Base-by-base conservation (phyloP, 2,888 invertebrate genomes). In the Girardia tigrina region DNA sequence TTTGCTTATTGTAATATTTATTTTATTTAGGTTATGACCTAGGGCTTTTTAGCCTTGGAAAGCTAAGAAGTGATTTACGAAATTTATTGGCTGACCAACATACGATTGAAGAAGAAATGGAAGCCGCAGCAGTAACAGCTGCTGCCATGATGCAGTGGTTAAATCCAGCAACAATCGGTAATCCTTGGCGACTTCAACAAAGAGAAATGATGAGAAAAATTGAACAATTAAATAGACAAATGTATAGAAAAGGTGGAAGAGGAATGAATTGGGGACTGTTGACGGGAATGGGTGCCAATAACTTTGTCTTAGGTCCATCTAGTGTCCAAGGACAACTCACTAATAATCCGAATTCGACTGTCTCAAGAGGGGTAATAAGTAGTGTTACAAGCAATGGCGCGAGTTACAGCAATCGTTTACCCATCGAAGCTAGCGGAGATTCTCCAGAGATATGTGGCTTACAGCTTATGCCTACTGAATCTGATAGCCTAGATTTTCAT, bases 101-200 rank as follows among this genome's bases (percentile, higher is more conserved):
- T 27, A 29, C 75, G 26, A 42, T 75, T 14, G 75, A 75, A n/a
- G 75, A 75, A 29, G 75, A 75, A 42, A 76, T 75, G 42, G 75
- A 75, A 20, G 75, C 76, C 8, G 75, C 75, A 14, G 74, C 74
- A 6, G 74, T 42, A 26, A 74, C 74, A 14, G 69, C 74, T 42
- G 56, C 74, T 12, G 74, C 74, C 4, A 36, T 74, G 42, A 69
- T 74, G 69, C 74, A 74, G 27, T 74, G 42, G 74, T 27, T 74
- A 27, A 74, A 29, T n/a, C 74, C 74, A n/a, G 26, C 73, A 8
- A 29, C 73, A 26, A 42, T 26, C 26, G 36, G 28, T 4, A 73
- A 73, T 26, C 74, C 74, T 6, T 74, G 74, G 74, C 6, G 74
- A n/a, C 26, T 42, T 16, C 74, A 74, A 23, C 74, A 74, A 74